Base-by-base conservation (phyloP, 2,888 invertebrate species). In the Lottia gigantea region DNA sequence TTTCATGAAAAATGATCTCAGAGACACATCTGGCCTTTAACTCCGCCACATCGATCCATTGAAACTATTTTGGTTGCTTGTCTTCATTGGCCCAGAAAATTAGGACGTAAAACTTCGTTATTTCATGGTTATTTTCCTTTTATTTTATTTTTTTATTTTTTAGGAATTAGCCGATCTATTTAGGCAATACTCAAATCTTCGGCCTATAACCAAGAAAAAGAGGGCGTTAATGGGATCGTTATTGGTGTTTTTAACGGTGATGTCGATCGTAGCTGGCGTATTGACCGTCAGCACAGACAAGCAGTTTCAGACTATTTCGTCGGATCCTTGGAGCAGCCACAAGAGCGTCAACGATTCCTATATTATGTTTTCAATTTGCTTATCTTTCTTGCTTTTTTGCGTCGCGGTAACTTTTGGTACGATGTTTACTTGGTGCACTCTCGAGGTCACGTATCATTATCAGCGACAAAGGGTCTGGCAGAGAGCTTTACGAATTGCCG, bases 361-460 rank as follows among this genome's bases (percentile, higher is more conserved):
- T 62, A 73, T 81, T 4, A 67, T 80, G 8, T 79, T 81, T 70
- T 77, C 79, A 11, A 76, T 81, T 1, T 80, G 80, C 64, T 64
- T 81, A 16, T 76, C 80, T 8, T 79, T 80, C 64, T 64, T 79
- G 25, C 77, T 81, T 64, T 81, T 81, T 74, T 76, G 77, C 46
- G 74, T 76, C 12, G 79, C 81, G 2, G 31, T 80, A 65, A 79
- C 79, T 26, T 67, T 79, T 45, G 81, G 81, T 25, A 64, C 80
- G 15, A 46, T 74, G 7, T 23, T 80, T 1, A 72, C 79, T 16
- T 81, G 81, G 81, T 26, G 75, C 11, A 73, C 76, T 0, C 64
- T 81, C 61, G 81, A 81, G 65, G 72, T 75, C 6, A 79, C 75
- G 63, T 79, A 78, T 65, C 66, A 73, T 46, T 55, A 76, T 12